Conservation (phyloP, 2,113 vertebrate genomes). For the Delphinapterus leucas region DNA sequence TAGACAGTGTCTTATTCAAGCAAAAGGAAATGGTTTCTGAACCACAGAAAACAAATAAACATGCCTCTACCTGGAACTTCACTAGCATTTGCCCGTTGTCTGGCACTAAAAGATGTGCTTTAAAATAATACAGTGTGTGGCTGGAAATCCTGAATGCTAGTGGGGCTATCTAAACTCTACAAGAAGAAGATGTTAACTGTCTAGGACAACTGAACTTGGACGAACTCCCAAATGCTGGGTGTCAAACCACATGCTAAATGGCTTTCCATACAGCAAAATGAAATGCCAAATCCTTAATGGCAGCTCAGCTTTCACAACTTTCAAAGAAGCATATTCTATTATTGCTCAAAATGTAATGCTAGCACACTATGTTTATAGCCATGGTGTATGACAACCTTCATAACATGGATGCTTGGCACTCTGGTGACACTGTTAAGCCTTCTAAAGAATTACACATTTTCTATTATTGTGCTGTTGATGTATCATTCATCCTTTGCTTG, state of each 20-base stretch:
- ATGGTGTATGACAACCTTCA: background rate
- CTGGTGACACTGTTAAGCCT: background rate
- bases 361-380: background rate
- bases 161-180: background rate
- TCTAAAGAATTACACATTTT: background rate
- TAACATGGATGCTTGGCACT: background rate
- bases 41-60: constrained; percentile 76
- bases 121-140: constrained; percentile 60
- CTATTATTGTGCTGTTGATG: background rate
- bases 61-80: constrained; percentile 58
- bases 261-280: constrained; percentile 28
- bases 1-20: constrained; percentile 71
- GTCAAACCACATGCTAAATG: constrained; percentile 30
- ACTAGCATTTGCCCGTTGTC: constrained; percentile 64
- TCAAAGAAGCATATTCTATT: constrained; percentile 27
- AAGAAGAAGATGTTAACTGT: background rate
- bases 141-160: background rate
- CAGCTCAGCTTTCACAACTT: background rate
- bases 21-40: constrained; percentile 70
- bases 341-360: background rate
- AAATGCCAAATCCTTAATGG: constrained; percentile 38
- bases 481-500: background rate
- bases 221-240: constrained; percentile 11
- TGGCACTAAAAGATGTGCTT: constrained; percentile 52
- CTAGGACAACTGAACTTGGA: constrained; percentile 2